Evolutionary conservation across 2,797 vertebrate genomes (phyloP), one percentile per base, ranked within the genome.

Genomic region (Tangara arthus): DNA sequence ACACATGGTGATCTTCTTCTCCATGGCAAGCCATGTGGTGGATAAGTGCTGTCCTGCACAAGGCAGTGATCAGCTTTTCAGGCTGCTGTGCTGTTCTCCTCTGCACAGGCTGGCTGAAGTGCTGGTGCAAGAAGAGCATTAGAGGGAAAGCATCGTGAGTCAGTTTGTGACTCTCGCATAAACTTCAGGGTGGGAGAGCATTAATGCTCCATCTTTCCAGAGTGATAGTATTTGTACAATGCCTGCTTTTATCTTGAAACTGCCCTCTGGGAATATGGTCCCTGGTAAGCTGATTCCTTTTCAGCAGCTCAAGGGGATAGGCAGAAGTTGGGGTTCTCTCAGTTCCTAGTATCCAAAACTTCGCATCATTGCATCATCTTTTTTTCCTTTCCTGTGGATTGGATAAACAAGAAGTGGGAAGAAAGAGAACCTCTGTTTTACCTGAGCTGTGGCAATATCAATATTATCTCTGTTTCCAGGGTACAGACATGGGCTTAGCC

Each of bases 21-120:
- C 61, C 52, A 4, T 2, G 3, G 23, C 0, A 1, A 64, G 32
- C 35, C 77, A 6, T 2, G 9, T 78, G 39, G 15, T 1, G 0
- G 27, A n/a, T 30, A 76, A 69, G 32, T 39, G 32, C n/a, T 32
- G 14, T 76, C 53, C 68, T 82, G 21, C 23, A 20, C 57, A 52
- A 87, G 22, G 10, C 55, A 81, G 30, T 4, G 19, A 52, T 78
- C 59, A 57, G 41, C 24, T 73, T 95, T 87, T 63, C 41, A 41
- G 34, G 32, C 34, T 27, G 17, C 23, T 60, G 24, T n/a, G 23
- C 28, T 69, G 6, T 22, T 83, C 19, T 30, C 6, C 24, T 75
- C 22, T 35, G 17, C 37, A 19, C 9, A 39, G 47, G 11, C 23
- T 63, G 65, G 15, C 42, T 39, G 37, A 30, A 26, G 8, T 5